Evolutionary conservation across 1,140 invertebrate species (phyloP).

Genomic region (Sesamia nonagrioides): DNA sequence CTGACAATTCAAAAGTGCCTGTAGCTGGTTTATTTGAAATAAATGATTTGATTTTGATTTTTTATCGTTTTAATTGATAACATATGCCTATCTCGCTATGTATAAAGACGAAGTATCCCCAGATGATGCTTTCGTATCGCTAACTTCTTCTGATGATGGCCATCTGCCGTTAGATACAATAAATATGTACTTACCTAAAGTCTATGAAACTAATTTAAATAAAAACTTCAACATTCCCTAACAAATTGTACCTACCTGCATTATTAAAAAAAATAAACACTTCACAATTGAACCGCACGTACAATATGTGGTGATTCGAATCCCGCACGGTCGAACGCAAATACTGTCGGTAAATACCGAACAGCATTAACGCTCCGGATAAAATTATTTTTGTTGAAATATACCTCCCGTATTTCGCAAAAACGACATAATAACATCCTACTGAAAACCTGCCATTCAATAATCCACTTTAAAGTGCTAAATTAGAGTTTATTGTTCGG

Average conservation of each 20-base stretch:
- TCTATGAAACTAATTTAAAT: no score
- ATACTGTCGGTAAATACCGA: conserved; percentile 41
- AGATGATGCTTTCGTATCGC: no score
- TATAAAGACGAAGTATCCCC: no score
- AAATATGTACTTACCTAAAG: no score
- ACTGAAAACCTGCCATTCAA: background rate
- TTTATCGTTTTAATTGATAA: no score
- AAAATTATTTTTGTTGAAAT: conserved; percentile 49
- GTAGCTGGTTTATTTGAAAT: no score
- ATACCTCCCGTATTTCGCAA: conserved; percentile 38
- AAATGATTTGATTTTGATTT: no score
- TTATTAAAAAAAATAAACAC: conserved; percentile 33
- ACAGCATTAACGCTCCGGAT: conserved; percentile 42
- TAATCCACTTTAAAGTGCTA: background rate
- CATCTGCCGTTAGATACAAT: no score
- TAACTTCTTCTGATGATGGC: no score
- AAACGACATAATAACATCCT: conserved; percentile 22
- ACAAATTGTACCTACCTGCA: conserved; percentile 27
- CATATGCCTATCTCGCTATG: no score
- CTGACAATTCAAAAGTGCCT: no score
- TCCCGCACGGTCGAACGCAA: conserved; percentile 33
- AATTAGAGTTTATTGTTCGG: background rate
- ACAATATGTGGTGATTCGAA: conserved; percentile 32
- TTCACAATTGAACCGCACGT: conserved; percentile 32
- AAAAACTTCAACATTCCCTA: background rate